Evolutionary conservation across 2,888 invertebrate genomes (phyloP).

Genomic region (Malachius bipustulatus): DNA sequence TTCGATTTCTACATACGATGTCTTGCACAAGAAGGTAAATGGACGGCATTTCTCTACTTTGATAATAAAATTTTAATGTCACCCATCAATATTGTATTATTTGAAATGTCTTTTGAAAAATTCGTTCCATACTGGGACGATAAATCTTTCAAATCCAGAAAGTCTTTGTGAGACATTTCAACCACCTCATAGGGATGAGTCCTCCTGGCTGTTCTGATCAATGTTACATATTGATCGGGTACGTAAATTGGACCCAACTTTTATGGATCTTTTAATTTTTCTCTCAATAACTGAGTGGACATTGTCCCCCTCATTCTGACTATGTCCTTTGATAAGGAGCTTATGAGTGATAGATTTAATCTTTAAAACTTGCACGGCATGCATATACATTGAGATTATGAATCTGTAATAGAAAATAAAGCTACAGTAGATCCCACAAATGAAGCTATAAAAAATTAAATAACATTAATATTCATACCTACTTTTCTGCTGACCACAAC

Average conservation of each 20-base stretch:
- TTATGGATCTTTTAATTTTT: not conserved
- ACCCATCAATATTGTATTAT: conserved; percentile 1
- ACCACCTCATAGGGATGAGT: not conserved
- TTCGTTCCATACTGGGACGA: not conserved
- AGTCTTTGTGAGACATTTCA: conserved; percentile 1
- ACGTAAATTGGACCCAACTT: conserved; percentile 1
- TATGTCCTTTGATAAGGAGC: conserved; percentile 26
- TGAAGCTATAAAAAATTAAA: conserved; percentile 3
- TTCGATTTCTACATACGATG: conserved; percentile 3
- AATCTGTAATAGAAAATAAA: conserved; percentile 1
- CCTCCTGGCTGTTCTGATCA: conserved; percentile 2
- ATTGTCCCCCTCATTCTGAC: conserved; percentile 25
- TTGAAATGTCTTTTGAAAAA: conserved; percentile 1
- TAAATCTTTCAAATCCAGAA: conserved; percentile 2
- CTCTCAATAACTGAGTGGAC: conserved; percentile 3
- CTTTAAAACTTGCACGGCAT: conserved; percentile 14
- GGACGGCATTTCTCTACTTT: conserved; percentile 2
- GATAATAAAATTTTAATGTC: not conserved
- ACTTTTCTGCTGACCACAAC: conserved; percentile 5
- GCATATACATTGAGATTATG: conserved; percentile 13
- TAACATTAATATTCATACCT: conserved; percentile 1
- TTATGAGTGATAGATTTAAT: conserved; percentile 25
- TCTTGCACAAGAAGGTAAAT: conserved; percentile 2
- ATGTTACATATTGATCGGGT: conserved; percentile 1
- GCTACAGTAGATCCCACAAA: not conserved